Conservation (phyloP, 2,113 vertebrate genomes). For the Nothoprocta pentlandii region DNA sequence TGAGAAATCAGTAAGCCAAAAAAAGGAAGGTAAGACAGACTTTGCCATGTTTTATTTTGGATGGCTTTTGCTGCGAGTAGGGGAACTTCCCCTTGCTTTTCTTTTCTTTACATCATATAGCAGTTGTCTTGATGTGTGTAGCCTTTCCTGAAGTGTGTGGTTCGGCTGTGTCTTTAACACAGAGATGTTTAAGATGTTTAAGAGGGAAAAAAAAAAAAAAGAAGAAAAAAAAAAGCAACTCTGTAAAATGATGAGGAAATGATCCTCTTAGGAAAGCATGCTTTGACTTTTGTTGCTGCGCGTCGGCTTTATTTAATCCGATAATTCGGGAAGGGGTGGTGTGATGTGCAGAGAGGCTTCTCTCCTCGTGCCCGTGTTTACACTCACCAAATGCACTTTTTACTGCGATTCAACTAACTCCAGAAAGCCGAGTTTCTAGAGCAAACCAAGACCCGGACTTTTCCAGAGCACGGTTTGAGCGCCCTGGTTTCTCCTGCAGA, state of each 20-base stretch:
- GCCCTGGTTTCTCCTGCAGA: background rate
- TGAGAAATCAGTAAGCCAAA: conserved; percentile 27
- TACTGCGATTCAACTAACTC: conserved; percentile 49
- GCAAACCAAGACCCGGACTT: conserved; percentile 26
- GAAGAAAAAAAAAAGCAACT: background rate
- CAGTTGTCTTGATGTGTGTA: conserved; percentile 6
- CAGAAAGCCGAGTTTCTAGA: conserved; percentile 10
- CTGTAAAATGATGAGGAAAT: conserved; percentile 3
- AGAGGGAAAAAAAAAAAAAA: conserved; percentile 3
- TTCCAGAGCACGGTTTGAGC: conserved; percentile 43
- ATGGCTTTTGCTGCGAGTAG: background rate
- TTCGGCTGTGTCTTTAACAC: conserved; percentile 33
- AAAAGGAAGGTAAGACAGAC: conserved; percentile 23
- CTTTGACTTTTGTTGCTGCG: conserved; percentile 47
- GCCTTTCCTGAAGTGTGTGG: conserved; percentile 25
- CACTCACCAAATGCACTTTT: conserved; percentile 53
- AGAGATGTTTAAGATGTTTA: background rate
- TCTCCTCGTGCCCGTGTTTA: conserved; percentile 43
- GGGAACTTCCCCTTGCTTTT: background rate
- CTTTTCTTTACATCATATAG: background rate
- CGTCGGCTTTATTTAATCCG: conserved; percentile 7
- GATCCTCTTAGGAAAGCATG: background rate
- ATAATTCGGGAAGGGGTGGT: conserved; percentile 28
- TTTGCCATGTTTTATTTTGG: background rate
- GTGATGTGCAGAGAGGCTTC: conserved; percentile 40